These are phyloP conservation scores for Drosophila repletoides DNA, from an alignment of 1,140 invertebrate genomes.

Conservation along the genomic window DNA sequence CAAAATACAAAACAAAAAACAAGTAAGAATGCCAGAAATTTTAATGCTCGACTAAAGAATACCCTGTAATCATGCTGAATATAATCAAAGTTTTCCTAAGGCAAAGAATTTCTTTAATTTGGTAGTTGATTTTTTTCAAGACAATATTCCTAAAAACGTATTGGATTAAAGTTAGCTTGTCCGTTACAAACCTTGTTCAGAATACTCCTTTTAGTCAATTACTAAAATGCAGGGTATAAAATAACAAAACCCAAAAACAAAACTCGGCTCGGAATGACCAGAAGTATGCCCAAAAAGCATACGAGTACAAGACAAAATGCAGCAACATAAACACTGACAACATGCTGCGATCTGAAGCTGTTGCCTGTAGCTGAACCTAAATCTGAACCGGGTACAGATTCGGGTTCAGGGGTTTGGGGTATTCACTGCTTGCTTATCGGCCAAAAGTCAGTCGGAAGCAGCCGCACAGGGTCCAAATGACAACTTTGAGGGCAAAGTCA, in stretches of 20 bases:
- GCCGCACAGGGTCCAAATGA: constrained; percentile 48
- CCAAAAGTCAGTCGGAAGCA: constrained; percentile 53
- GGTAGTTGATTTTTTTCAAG: no score
- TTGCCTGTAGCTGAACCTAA: constrained; percentile 29
- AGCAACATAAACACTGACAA: constrained; percentile 67
- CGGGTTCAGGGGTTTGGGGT: not conserved
- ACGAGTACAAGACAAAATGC: constrained; percentile 40
- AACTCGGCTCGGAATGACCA: constrained; percentile 53
- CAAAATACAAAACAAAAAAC: constrained; percentile 30
- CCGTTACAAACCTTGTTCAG: no score
- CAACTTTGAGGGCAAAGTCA: constrained; percentile 78
- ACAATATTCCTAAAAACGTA: no score
- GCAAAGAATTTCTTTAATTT: no score
- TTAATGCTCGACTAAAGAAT: no score
- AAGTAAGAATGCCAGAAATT: no score
- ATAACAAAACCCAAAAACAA: constrained; percentile 48
- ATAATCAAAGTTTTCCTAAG: no score
- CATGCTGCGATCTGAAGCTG: constrained; percentile 58
- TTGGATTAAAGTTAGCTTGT: no score
- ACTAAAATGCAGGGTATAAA: no score
- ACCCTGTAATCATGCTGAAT: no score
- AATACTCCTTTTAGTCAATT: no score
- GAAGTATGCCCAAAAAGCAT: constrained; percentile 52
- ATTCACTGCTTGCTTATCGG: constrained; percentile 32
- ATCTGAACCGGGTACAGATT: constrained; percentile 23